Evolutionary conservation across 2,888 invertebrate species (phyloP).

Genomic region (Chloroclystis v-ata): DNA sequence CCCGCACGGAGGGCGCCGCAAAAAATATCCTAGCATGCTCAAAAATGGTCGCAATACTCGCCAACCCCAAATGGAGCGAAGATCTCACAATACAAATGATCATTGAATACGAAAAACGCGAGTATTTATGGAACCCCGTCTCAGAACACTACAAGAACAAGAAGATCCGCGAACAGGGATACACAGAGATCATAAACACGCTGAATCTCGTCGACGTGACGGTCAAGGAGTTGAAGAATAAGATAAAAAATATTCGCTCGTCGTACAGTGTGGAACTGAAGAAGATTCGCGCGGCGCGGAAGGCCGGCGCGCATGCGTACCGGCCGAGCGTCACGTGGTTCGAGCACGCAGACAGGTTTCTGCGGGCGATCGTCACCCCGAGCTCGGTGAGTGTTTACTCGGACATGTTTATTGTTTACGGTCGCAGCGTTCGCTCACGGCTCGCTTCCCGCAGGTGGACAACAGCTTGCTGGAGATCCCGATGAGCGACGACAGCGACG

Average conservation of each 20-base stretch:
- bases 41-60: constrained; percentile 71
- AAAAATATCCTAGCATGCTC: constrained; percentile 54
- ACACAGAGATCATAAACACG: constrained; percentile 70
- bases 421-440: constrained; percentile 41
- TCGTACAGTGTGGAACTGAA: constrained; percentile 75
- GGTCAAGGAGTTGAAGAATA: constrained; percentile 74
- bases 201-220: constrained; percentile 69
- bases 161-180: constrained; percentile 72
- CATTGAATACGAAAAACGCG: constrained; percentile 72
- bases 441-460: constrained; percentile 60
- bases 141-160: constrained; percentile 75
- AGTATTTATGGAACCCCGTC: constrained; percentile 73
- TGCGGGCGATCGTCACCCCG: constrained; percentile 75
- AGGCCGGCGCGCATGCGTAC: constrained; percentile 77
- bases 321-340: constrained; percentile 77
- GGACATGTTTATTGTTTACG: constrained; percentile 40
- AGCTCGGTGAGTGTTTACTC: constrained; percentile 67
- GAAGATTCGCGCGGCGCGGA: constrained; percentile 75
- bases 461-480: constrained; percentile 69
- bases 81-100: constrained; percentile 74
- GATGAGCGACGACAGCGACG: constrained; percentile 71
- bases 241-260: constrained; percentile 75
- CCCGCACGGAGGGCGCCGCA: constrained; percentile 68
- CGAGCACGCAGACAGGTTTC: constrained; percentile 77
- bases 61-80: constrained; percentile 76